phyloP scores from a whole-genome alignment of 1,140 invertebrate genomes.

The Tachypleus tridentatus region DNA sequence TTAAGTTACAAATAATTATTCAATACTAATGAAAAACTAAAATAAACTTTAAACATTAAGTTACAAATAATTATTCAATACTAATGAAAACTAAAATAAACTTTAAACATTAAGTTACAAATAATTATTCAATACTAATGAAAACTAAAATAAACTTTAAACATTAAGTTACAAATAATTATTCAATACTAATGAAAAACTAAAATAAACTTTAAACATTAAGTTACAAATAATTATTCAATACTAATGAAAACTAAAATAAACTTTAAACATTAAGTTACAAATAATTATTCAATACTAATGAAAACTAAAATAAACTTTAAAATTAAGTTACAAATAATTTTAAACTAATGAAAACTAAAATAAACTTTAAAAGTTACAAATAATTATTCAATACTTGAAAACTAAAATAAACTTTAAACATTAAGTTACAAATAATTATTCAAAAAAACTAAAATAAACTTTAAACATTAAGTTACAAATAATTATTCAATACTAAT shows the following conservation, averaged over 20 bases:
- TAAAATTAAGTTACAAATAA: not conserved
- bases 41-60: not conserved
- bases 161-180: constrained; percentile 1
- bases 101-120: not conserved
- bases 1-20: not conserved
- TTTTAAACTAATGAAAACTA: not conserved
- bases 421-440: constrained; percentile 1
- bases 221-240: not conserved
- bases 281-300: not conserved
- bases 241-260: too few relatives aligned
- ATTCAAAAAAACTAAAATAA: not conserved
- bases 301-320: too few relatives aligned
- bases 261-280: not conserved
- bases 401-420: too few relatives aligned
- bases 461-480: not conserved
- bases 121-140: not conserved
- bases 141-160: too few relatives aligned
- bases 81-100: too few relatives aligned
- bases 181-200: not conserved
- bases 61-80: not conserved
- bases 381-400: not conserved
- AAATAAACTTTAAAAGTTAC: not conserved
- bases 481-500: not conserved
- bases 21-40: not conserved
- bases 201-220: not conserved